phyloP scores from a whole-genome alignment of 2,113 vertebrate species.

The Riparia riparia region DNA sequence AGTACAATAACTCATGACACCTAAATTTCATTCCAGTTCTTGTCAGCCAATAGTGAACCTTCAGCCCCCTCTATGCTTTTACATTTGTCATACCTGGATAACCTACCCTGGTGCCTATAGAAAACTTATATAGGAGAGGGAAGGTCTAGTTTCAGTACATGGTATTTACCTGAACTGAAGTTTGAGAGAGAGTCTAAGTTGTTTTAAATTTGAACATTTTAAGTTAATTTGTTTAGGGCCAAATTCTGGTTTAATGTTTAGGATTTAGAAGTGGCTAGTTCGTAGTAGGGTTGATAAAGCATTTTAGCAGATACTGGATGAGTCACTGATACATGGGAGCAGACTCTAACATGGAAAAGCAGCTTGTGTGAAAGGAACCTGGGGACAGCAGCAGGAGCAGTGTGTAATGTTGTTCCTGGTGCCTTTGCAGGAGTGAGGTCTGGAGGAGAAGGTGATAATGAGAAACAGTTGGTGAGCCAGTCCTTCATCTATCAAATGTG shows the following conservation, averaged over 20 bases:
- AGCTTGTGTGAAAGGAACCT: background rate
- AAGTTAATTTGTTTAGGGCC: background rate
- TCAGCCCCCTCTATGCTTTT: background rate
- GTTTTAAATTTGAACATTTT: background rate
- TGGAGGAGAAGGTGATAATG: background rate
- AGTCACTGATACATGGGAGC: background rate
- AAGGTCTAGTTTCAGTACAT: background rate
- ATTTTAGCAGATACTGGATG: background rate
- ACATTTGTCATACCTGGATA: background rate
- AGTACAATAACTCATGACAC: background rate
- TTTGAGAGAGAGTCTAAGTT: background rate
- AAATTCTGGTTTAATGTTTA: background rate
- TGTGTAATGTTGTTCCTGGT: background rate
- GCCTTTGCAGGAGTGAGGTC: background rate
- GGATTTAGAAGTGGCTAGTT: background rate
- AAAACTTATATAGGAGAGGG: background rate
- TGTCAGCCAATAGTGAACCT: background rate
- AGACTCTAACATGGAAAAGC: rapidly evolving
- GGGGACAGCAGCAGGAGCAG: background rate
- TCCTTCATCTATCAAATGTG: background rate
- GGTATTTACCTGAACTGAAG: background rate
- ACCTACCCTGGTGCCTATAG: background rate
- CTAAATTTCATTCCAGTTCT: background rate
- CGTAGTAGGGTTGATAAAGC: rapidly evolving
- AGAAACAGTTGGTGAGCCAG: background rate